A percentile compares a stretch with the other conserved stretches of the same genome.
Conservation (phyloP, 2,888 invertebrate genomes). For the Andrena bicolor region DNA sequence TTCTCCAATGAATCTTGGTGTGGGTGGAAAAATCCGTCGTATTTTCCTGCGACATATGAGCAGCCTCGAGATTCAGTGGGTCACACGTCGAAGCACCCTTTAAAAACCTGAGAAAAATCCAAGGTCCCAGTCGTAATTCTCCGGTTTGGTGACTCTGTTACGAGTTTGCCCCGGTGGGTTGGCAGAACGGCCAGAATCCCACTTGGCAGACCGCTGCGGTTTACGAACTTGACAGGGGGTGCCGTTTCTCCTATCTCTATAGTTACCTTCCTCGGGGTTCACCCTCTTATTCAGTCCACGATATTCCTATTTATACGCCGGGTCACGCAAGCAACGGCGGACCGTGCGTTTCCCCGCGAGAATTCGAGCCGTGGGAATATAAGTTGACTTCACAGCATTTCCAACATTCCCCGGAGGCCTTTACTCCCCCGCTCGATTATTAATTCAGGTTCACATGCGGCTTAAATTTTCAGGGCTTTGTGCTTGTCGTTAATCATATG, state of each 20-base stretch:
- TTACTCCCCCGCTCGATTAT: neutral
- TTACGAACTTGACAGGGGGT: slow-evolving; percentile 72
- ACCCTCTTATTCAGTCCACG: slow-evolving; percentile 52
- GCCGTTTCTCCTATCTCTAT: slow-evolving; percentile 36
- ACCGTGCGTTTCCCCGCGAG: neutral
- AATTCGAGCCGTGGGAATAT: slow-evolving; percentile 20
- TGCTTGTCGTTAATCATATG: slow-evolving; percentile 12
- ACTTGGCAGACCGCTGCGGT: slow-evolving; percentile 78
- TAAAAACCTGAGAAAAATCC: slow-evolving; percentile 51
- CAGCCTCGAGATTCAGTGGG: slow-evolving; percentile 38
- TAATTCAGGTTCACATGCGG: neutral
- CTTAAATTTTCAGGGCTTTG: neutral
- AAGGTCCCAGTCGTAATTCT: slow-evolving; percentile 75
- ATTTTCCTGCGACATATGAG: neutral
- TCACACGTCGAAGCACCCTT: slow-evolving; percentile 43
- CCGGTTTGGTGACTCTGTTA: slow-evolving; percentile 75
- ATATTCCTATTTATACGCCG: slow-evolving; percentile 67
- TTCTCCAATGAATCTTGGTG: no score
- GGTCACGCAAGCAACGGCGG: slow-evolving; percentile 35
- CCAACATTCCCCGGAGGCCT: neutral
- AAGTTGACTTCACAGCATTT: slow-evolving; percentile 25
- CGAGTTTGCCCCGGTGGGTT: slow-evolving; percentile 68
- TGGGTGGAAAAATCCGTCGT: no score
- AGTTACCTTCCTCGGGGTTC: slow-evolving; percentile 25
- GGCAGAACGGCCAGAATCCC: slow-evolving; percentile 72